Percentiles rank a stretch among this genome's conserved stretches.
These are phyloP conservation scores for Spodoptera picta DNA, from an alignment of 2,888 invertebrate species.

Conservation along the genomic window DNA sequence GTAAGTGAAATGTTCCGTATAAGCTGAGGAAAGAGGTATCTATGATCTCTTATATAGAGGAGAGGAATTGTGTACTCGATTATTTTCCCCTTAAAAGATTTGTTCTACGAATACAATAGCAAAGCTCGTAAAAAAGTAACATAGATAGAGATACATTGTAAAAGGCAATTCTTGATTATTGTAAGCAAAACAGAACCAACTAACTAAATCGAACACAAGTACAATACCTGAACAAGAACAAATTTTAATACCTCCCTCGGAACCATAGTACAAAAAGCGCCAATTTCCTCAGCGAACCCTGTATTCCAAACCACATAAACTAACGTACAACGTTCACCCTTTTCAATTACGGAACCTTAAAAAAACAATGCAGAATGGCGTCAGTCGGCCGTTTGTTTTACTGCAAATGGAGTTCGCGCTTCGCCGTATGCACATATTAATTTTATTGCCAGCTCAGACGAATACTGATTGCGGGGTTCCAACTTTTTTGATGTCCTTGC, in stretches of 20 bases:
- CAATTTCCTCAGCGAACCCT: conserved; percentile 36
- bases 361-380: conserved; percentile 74
- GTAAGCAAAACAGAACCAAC: too few species aligned
- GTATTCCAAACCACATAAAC: conserved; percentile 48
- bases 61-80: too few species aligned
- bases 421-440: conserved; percentile 74
- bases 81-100: too few species aligned
- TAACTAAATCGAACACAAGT: too few species aligned
- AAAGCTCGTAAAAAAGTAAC: too few species aligned
- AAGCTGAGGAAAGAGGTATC: neutral
- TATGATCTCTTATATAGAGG: too few species aligned
- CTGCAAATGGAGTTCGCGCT: conserved; percentile 74
- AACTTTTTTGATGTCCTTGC: conserved; percentile 58
- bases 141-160: too few species aligned
- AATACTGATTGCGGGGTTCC: conserved; percentile 58
- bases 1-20: conserved; percentile 49
- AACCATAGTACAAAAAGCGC: conserved; percentile 17
- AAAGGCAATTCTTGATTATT: too few species aligned
- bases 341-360: conserved; percentile 59
- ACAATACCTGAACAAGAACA: neutral
- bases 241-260: neutral
- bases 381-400: conserved; percentile 68
- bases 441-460: conserved; percentile 64
- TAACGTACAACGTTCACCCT: conserved; percentile 47
- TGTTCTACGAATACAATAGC: too few species aligned